phyloP scores from a whole-genome alignment of 2,888 invertebrate genomes.

The Leptothorax acervorum region DNA sequence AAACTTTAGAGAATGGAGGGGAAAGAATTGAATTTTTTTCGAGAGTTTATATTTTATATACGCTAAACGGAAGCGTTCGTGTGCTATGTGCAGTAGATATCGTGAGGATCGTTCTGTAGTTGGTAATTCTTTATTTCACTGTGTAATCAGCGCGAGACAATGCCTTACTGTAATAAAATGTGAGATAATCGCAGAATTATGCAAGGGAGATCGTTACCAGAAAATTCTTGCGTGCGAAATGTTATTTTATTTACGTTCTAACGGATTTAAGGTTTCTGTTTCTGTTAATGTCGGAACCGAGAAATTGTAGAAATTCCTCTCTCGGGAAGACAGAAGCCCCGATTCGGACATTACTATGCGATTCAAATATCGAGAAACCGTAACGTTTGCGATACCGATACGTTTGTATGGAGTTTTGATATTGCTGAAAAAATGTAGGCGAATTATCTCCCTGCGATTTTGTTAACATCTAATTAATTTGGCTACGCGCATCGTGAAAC shows the following conservation, averaged over 20 bases:
- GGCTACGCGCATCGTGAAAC: slow-evolving; percentile 58
- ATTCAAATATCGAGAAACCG: background rate
- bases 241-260: background rate
- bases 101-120: background rate
- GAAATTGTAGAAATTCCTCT: background rate
- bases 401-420: background rate
- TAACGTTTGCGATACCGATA: too few species aligned
- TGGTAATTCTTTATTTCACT: background rate
- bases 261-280: background rate
- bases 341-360: background rate
- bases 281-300: background rate
- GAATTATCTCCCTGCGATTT: background rate
- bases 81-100: slow-evolving; percentile 59
- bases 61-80: slow-evolving; percentile 54
- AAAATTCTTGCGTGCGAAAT: background rate
- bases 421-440: background rate
- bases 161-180: background rate
- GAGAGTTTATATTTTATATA: slow-evolving; percentile 79
- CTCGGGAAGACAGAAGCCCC: background rate
- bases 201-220: background rate
- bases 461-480: slow-evolving; percentile 37
- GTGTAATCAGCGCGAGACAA: background rate
- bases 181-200: background rate
- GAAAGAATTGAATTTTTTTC: slow-evolving; percentile 46
- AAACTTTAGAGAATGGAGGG: slow-evolving; percentile 47